Evolutionary conservation across 2,113 vertebrate species (phyloP).

Genomic region (Anseranas semipalmata): DNA sequence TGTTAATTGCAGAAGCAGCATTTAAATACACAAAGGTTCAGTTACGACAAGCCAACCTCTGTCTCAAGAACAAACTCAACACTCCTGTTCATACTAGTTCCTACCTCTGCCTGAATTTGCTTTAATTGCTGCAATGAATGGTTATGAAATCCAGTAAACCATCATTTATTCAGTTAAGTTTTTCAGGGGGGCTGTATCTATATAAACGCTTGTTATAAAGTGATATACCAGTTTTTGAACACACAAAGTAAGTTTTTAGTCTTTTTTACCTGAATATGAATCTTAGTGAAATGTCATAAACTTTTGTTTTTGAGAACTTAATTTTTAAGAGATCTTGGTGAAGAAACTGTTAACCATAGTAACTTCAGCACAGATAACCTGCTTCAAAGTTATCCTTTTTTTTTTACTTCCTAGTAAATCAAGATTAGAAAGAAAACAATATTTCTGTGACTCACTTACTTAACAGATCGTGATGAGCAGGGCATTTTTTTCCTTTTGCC

Average conservation of each 20-base stretch:
- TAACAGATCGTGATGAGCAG: conserved; percentile 64
- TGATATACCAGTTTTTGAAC: background rate
- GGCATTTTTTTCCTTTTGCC: conserved; percentile 68
- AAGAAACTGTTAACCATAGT: background rate
- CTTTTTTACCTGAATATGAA: background rate
- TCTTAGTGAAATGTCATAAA: background rate
- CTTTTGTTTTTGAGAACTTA: background rate
- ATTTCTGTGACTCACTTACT: conserved; percentile 83
- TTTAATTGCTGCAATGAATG: background rate
- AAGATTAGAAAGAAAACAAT: background rate
- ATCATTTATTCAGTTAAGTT: background rate
- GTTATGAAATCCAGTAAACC: background rate
- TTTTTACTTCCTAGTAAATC: background rate
- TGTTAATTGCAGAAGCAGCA: background rate
- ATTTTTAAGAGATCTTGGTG: background rate
- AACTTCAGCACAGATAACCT: background rate
- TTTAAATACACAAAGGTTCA: background rate
- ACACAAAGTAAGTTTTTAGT: background rate
- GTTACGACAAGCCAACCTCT: background rate
- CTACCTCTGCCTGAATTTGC: background rate
- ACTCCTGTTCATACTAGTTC: background rate
- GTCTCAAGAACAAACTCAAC: background rate
- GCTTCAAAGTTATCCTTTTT: background rate
- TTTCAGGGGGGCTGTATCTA: background rate
- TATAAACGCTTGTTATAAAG: background rate